These are phyloP conservation scores for Anastatus disparis DNA, from an alignment of 1,140 invertebrate species.

Conservation along the genomic window DNA sequence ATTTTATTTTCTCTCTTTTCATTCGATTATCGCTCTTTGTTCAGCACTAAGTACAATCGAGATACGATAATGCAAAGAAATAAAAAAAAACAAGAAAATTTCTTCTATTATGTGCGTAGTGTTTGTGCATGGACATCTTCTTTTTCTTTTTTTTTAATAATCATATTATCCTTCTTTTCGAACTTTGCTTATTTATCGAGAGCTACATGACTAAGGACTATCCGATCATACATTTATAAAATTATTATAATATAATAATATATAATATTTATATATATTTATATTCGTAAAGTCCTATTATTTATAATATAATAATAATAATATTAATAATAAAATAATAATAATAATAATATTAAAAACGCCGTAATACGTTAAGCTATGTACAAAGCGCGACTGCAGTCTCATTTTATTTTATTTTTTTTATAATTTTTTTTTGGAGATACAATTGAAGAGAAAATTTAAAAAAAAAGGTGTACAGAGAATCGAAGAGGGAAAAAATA, in stretches of 20 bases:
- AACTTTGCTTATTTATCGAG: constrained; percentile 53
- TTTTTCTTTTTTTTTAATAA: too few species aligned
- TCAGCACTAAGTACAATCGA: constrained; percentile 59
- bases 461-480: not conserved
- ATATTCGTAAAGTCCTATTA: constrained; percentile 38
- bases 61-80: too few species aligned
- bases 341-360: constrained; percentile 63
- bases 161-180: too few species aligned
- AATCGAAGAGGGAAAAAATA: not conserved
- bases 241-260: constrained; percentile 44
- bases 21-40: constrained; percentile 56
- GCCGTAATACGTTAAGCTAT: constrained; percentile 60
- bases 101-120: constrained; percentile 36
- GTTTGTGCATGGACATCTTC: too few species aligned
- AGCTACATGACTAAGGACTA: constrained; percentile 60
- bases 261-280: constrained; percentile 39
- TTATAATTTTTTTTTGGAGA: constrained; percentile 39
- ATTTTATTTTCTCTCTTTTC: not conserved
- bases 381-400: constrained; percentile 64
- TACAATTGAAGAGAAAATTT: constrained; percentile 24
- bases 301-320: constrained; percentile 41
- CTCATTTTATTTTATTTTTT: too few species aligned
- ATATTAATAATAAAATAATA: constrained; percentile 55
- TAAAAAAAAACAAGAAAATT: too few species aligned
- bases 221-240: constrained; percentile 52